Evolutionary conservation across 2,113 vertebrate genomes (phyloP), one percentile per base, ranked within the genome.

Genomic region (Castor canadensis): DNA sequence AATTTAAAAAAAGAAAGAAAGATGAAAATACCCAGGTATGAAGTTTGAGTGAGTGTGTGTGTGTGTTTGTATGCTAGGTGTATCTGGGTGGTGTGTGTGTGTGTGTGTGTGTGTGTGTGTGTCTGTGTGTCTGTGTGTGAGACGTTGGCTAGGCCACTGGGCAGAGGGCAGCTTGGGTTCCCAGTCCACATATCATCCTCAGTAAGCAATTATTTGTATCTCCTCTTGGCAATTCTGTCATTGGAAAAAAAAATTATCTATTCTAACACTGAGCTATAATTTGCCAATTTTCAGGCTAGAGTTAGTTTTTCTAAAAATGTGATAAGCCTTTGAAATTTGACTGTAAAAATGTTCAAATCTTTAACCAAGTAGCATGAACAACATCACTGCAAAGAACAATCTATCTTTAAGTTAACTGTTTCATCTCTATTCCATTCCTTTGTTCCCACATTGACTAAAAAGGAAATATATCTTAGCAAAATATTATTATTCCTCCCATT

Each of bases 281-380:
- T 76, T 92, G 13, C 28, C 54, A 84, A 32, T 90, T 88, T 95
- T 87, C 6, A 92, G 40, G 81, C 3, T 6, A 67, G 3, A 58
- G 28, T 60, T 89, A 47, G 9, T 45, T 73, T 12, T 72, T 95
- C 89, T 92, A 60, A 95, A 94, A 84, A 45, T 49, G 26, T 38
- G 60, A 47, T 20, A 87, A 85, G 28, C 12, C 17, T 90, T 93
- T 91, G 15, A 79, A 91, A 81, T 66, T 52, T 80, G n/a, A 62
- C 49, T 52, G 7, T 87, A 62, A 95, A 91, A 60, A 30, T 47
- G 22, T 43, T 85, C 96, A 98, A 81, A 95, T 97, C 83, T 97
- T 98, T 97, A 96, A 96, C 89, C 93, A 81, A 58, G 79, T n/a
- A 95, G 90, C 95, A 96, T 96, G 97, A 98, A 95, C 96, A 98